phyloP scores from a whole-genome alignment of 1,140 invertebrate genomes.

The Aphelinus atriplicis region DNA sequence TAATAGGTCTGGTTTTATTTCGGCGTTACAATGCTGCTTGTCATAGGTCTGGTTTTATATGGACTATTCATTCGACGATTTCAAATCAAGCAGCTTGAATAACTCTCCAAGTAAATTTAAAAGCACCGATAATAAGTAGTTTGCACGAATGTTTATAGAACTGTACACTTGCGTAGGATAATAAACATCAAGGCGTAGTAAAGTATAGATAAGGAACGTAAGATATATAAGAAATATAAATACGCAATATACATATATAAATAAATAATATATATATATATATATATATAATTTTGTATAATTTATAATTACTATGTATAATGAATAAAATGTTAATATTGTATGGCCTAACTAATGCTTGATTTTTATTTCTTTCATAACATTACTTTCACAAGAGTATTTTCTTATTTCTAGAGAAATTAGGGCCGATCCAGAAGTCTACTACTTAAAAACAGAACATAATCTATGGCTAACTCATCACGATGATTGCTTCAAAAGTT shows the following conservation, averaged over 20 bases:
- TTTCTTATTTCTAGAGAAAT: too few species aligned
- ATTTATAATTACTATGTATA: conserved; percentile 46
- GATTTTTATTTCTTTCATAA: too few species aligned
- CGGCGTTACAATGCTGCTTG: too few species aligned
- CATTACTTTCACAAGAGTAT: too few species aligned
- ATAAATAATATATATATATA: conserved; percentile 38
- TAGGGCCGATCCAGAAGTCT: too few species aligned
- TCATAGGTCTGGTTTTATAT: background rate
- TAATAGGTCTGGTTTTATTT: too few species aligned
- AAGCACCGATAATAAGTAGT: conserved; percentile 23
- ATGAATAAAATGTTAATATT: conserved; percentile 46
- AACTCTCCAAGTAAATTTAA: background rate
- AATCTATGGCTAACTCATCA: too few species aligned
- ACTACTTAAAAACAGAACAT: too few species aligned
- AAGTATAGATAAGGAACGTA: conserved; percentile 16
- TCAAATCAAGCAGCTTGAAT: background rate
- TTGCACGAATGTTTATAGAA: conserved; percentile 32
- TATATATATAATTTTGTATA: conserved; percentile 47
- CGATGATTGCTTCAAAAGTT: too few species aligned
- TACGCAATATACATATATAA: conserved; percentile 37
- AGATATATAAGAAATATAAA: conserved; percentile 24
- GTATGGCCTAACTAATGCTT: conserved; percentile 35
- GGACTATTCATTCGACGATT: conserved; percentile 16
- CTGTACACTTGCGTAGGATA: conserved; percentile 13
- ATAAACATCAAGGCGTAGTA: conserved; percentile 11